A percentile compares a stretch with the other conserved stretches of the same genome.
These are phyloP conservation scores for Parnassius smintheus DNA, from an alignment of 2,888 invertebrate species.

Conservation along the genomic window DNA sequence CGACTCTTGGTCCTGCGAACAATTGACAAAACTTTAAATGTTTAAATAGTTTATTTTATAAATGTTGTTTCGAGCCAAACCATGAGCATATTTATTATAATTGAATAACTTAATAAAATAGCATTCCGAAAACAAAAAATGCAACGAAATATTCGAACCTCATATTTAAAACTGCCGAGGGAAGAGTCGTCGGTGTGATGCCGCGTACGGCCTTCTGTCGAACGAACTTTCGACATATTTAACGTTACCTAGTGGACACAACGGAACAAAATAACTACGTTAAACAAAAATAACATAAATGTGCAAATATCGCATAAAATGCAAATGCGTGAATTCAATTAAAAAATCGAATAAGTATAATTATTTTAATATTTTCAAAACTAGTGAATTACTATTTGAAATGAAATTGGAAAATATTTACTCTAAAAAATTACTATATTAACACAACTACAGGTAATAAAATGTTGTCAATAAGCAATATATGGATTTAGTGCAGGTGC, in stretches of 20 bases:
- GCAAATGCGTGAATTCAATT: neutral
- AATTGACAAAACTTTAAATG: conserved; percentile 2
- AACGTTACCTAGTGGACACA: conserved; percentile 62
- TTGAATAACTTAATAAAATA: conserved; percentile 27
- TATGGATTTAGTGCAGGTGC: too few species aligned
- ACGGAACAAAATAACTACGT: conserved; percentile 30
- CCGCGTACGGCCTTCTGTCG: conserved; percentile 72
- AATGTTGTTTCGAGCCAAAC: conserved; percentile 5
- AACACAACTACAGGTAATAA: too few species aligned
- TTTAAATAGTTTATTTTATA: conserved; percentile 2
- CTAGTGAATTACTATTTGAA: too few species aligned
- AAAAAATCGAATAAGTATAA: too few species aligned
- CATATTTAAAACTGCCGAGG: conserved; percentile 85
- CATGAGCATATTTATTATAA: conserved; percentile 3
- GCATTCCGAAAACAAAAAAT: conserved; percentile 31
- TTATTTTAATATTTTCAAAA: too few species aligned
- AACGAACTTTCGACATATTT: conserved; percentile 56
- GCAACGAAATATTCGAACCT: conserved; percentile 68
- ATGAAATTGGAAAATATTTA: too few species aligned
- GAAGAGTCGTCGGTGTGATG: conserved; percentile 87
- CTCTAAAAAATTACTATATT: too few species aligned
- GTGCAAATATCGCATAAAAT: conserved; percentile 13
- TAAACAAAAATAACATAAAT: conserved; percentile 32
- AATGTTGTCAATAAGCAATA: too few species aligned
- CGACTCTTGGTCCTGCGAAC: conserved; percentile 81